Evolutionary conservation across 2,888 invertebrate species (phyloP), one percentile per base, ranked within the genome.

Genomic region (Noctuana brunneofusca): DNA sequence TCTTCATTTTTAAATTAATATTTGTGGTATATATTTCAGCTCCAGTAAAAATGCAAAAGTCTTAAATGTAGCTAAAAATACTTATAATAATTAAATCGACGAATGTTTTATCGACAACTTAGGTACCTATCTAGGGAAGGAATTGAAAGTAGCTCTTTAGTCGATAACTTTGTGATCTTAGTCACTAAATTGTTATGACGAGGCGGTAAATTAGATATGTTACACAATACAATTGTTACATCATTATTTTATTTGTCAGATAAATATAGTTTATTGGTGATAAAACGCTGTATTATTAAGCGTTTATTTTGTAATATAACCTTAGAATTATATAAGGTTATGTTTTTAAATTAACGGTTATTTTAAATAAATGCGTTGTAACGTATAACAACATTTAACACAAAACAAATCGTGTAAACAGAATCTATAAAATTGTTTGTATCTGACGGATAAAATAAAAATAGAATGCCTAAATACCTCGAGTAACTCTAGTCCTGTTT

Each of bases 171-270:
- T 55, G 58, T 58, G 58, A 58, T 58, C 41, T 58, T 58, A 70
- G 68, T 18, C 50, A 43, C 63, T 65, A 65, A 65, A 64, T 64
- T 64, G 63, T 64, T 63, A 30, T 52, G 56, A 53, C 63, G 14
- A 65, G 65, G 41, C 60, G 60, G 52, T 57, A 53, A 57, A 58
- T 53, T 30, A 52, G 43, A 49, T 55, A 57, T 46, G 43, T 54
- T 32, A 14, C 24, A 24, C 56, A 52, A 55, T 12, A 35, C 11
- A 20, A 52, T 56, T 55, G 48, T 48, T 48, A 46, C 18, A 12
- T 16, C 5, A 0, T 52, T 58, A 30, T 52, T 41, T 58, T 49
- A 58, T 58, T 50, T 58, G 58, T 52, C 30, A 52, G 41, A 43
- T 48, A 38, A 24, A 41, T 11, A 54, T 14, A 43, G n/a, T 32